These are phyloP conservation scores for Trichogramma evanescens DNA, from an alignment of 2,888 invertebrate genomes.

Conservation along the genomic window DNA sequence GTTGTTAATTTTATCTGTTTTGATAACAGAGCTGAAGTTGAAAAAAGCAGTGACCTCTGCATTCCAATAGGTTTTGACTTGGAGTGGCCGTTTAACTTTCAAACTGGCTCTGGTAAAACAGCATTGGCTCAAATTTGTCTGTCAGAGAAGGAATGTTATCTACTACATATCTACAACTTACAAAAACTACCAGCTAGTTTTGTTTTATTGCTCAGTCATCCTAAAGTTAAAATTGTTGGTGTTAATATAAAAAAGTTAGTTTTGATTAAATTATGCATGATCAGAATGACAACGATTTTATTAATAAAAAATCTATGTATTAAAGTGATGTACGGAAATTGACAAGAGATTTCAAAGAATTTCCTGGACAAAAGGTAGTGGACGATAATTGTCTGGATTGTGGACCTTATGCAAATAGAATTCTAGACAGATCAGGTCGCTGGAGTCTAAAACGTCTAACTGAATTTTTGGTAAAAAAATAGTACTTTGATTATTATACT, in stretches of 20 bases:
- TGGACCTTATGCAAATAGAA: slow-evolving; percentile 53
- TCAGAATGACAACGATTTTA: background rate
- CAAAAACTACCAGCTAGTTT: slow-evolving; percentile 55
- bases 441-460: slow-evolving; percentile 59
- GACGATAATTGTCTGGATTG: slow-evolving; percentile 55
- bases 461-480: slow-evolving; percentile 49
- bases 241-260: slow-evolving; percentile 59
- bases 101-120: slow-evolving; percentile 55
- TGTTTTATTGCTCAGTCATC: slow-evolving; percentile 51
- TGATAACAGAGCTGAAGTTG: slow-evolving; percentile 41
- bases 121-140: slow-evolving; percentile 59
- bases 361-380: slow-evolving; percentile 51
- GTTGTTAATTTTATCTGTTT: slow-evolving; percentile 8
- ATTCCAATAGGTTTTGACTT: slow-evolving; percentile 59
- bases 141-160: slow-evolving; percentile 50
- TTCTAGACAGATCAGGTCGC: slow-evolving; percentile 49
- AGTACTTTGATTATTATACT: background rate
- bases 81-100: slow-evolving; percentile 61
- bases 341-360: slow-evolving; percentile 55
- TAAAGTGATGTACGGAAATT: slow-evolving; percentile 58
- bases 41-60: slow-evolving; percentile 34
- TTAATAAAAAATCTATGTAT: background rate
- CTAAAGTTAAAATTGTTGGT: slow-evolving; percentile 56
- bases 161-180: slow-evolving; percentile 54
- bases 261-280: slow-evolving; percentile 4